Evolutionary conservation across 1,140 invertebrate genomes (phyloP), one percentile per base, ranked within the genome.

Genomic region (Euura lappo): DNA sequence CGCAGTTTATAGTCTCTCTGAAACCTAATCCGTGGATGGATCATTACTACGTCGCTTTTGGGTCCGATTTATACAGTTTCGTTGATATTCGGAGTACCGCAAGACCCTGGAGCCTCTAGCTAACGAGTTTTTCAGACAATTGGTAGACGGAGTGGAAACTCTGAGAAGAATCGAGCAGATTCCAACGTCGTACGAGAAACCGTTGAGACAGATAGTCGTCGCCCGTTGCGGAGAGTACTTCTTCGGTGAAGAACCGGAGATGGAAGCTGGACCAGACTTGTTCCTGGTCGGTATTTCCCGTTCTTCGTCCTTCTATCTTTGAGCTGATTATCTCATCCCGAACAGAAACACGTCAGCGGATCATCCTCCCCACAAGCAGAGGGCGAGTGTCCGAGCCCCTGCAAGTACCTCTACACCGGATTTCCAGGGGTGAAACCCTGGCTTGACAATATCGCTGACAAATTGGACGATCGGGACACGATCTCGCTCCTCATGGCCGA

Each of bases 1-100:
- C 92, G 68, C 94, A 96, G 83, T 96, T 96, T 81, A 93, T 94
- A 79, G 90, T 96, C 43, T 91, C 93, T 10, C 85, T 95, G n/a
- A 92, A 92, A 75, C 90, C 93, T 2, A 91, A 92, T 64, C 88
- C 91, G 69, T 95, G 94, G 90, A 91, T 96, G 85, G 91, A 94
- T 83, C 87, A 89, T 51, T 92, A 92, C 79, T 95, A 95, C 79
- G 92, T 95, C 6, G 94, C 95, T 43, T 96, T 96, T 85, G 95
- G 94, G 83, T 88, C 80, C n/a, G 13, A 28, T 67, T 74, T 46
- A 65, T 46, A 65, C 42, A 67, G 71, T 46, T 28, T 11, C 43
- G 28, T 28, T 28, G 44, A 64, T 67, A 65, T 69, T 64, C 60
- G 67, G 68, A 13, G 28, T 1, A 28, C 28, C 28, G 28, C 28